Conservation (phyloP, 2,113 vertebrate genomes). For the Gymnarchus niloticus region DNA sequence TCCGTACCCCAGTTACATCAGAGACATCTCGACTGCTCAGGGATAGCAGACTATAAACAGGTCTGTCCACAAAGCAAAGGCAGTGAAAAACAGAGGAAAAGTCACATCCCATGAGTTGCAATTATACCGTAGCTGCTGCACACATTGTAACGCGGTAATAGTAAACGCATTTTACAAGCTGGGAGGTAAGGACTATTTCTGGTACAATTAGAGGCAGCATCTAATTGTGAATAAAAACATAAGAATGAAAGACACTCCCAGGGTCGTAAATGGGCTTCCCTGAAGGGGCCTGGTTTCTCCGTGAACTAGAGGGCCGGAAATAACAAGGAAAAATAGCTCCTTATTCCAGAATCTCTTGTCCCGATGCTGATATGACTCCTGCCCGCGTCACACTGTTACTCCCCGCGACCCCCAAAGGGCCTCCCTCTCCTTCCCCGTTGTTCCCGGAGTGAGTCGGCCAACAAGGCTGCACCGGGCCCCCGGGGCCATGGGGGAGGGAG, state of each 20-base stretch:
- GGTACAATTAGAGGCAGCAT: slow-evolving; percentile 3
- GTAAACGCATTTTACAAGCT: not conserved
- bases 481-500: not conserved
- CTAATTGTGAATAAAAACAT: not conserved
- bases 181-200: slow-evolving; percentile 8
- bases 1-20: not conserved
- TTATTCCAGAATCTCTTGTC: not conserved
- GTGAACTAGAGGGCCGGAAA: not conserved
- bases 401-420: not conserved
- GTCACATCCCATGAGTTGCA: slow-evolving; percentile 17
- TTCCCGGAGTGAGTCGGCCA: not conserved
- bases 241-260: not conserved
- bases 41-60: slow-evolving; percentile 12
- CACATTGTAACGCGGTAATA: not conserved
- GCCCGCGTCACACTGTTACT: not conserved
- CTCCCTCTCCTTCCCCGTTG: not conserved
- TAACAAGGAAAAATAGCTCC: not conserved
- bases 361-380: slow-evolving; percentile 1
- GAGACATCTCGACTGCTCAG: not conserved
- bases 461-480: too few relatives aligned
- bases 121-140: not conserved
- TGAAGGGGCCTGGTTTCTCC: not conserved
- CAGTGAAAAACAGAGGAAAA: not conserved
- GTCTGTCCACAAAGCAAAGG: slow-evolving; percentile 1
- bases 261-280: not conserved